phyloP scores from a whole-genome alignment of 2,797 vertebrate genomes.

The Sparus aurata region DNA sequence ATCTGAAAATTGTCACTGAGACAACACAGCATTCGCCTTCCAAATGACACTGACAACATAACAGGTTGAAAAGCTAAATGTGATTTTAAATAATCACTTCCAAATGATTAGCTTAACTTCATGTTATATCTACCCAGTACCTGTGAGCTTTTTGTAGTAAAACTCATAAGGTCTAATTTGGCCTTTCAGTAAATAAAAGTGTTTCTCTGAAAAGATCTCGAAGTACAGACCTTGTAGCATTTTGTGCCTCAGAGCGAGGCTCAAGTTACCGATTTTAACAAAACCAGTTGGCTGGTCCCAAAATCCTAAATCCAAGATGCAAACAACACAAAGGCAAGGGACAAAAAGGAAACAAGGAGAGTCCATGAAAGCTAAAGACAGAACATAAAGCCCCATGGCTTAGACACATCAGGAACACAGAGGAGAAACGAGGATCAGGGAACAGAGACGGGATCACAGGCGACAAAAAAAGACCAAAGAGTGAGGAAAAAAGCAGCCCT shows the following conservation, averaged over 20 bases:
- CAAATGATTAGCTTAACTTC: background rate
- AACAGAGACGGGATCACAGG: no score
- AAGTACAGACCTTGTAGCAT: no score
- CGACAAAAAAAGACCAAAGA: no score
- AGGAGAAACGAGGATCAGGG: no score
- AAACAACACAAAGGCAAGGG: no score
- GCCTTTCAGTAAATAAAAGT: background rate
- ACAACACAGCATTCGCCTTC: background rate
- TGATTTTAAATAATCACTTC: background rate
- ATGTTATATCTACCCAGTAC: background rate
- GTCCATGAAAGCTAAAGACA: no score
- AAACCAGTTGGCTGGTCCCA: no score
- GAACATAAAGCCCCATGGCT: no score
- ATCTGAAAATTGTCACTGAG: background rate
- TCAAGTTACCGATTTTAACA: background rate
- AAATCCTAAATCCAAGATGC: no score
- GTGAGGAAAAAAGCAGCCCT: no score
- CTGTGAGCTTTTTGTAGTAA: background rate
- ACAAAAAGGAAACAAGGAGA: no score
- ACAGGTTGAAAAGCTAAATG: background rate
- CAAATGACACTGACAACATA: background rate
- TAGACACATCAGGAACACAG: no score
- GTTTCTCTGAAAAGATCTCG: background rate
- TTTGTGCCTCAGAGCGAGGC: background rate
- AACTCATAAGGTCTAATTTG: background rate